Evolutionary conservation across 2,797 vertebrate species (phyloP).

Genomic region (Anguilla anguilla): DNA sequence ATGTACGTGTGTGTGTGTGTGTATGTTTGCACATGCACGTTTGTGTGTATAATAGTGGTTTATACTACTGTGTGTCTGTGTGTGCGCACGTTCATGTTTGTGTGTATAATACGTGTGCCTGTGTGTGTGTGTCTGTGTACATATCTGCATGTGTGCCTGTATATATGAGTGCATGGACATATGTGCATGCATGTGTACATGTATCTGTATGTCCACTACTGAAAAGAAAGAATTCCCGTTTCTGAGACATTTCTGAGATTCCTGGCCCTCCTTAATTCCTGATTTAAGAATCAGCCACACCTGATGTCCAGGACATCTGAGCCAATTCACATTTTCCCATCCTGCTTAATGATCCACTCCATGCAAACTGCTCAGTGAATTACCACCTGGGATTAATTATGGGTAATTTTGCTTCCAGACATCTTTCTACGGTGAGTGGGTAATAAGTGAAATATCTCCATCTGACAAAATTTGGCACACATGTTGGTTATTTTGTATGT

Average conservation of each 20-base stretch:
- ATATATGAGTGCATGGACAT: not conserved
- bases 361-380: not conserved
- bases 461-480: not conserved
- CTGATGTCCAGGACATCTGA: not conserved
- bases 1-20: not conserved
- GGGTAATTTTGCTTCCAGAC: not conserved
- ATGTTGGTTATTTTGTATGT: not conserved
- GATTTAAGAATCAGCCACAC: not conserved
- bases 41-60: not conserved
- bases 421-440: not conserved
- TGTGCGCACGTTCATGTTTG: not conserved
- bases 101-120: not conserved
- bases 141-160: not conserved
- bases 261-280: not conserved
- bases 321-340: not conserved
- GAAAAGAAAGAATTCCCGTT: not conserved
- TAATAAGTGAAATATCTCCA: not conserved
- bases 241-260: not conserved
- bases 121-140: not conserved
- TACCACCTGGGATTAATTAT: not conserved
- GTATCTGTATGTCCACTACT: not conserved
- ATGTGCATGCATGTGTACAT: not conserved
- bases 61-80: not conserved
- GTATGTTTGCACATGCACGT: not conserved
- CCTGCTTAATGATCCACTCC: not conserved